phyloP scores from a whole-genome alignment of 1,140 invertebrate species.

The Macrostomum lignano region DNA sequence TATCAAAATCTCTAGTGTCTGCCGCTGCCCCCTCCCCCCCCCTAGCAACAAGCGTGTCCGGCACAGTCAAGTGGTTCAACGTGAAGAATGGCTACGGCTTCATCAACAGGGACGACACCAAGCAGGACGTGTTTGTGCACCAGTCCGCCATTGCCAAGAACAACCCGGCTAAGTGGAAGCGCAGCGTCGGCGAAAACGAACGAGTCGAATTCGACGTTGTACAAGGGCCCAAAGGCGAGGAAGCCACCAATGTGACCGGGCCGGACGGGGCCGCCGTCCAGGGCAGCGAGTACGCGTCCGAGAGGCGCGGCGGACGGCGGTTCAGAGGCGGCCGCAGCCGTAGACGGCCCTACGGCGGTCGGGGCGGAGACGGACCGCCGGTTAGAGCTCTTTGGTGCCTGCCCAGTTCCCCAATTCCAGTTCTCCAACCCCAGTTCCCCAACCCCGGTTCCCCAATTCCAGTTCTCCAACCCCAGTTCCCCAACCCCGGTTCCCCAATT shows the following conservation, averaged over 20 bases:
- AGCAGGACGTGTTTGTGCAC: constrained; percentile 9
- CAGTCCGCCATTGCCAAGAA: constrained; percentile 7
- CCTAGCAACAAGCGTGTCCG: constrained; percentile 46
- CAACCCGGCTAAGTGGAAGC: constrained; percentile 7
- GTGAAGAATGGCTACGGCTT: constrained; percentile 28
- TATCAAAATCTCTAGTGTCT: too few relatives aligned
- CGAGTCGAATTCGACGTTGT: constrained; percentile 8
- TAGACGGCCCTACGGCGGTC: too few relatives aligned
- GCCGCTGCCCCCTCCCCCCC: too few relatives aligned
- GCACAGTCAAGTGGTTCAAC: constrained; percentile 89
- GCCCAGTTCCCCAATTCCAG: too few relatives aligned
- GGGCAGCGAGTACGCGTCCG: constrained; percentile 6
- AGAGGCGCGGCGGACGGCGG: too few relatives aligned
- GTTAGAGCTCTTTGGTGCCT: too few relatives aligned
- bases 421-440: too few relatives aligned
- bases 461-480: too few relatives aligned
- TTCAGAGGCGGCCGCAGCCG: too few relatives aligned
- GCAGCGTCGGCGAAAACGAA: constrained; percentile 8
- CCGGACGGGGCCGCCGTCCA: constrained; percentile 6
- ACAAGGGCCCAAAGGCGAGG: constrained; percentile 7
- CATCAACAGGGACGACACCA: constrained; percentile 5
- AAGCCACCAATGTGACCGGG: constrained; percentile 8
- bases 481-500: too few relatives aligned
- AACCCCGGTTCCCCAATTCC: too few relatives aligned
- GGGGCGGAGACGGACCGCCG: too few relatives aligned